These are phyloP conservation scores for Australoheros facetus DNA, from an alignment of 2,797 vertebrate species.

Conservation along the genomic window DNA sequence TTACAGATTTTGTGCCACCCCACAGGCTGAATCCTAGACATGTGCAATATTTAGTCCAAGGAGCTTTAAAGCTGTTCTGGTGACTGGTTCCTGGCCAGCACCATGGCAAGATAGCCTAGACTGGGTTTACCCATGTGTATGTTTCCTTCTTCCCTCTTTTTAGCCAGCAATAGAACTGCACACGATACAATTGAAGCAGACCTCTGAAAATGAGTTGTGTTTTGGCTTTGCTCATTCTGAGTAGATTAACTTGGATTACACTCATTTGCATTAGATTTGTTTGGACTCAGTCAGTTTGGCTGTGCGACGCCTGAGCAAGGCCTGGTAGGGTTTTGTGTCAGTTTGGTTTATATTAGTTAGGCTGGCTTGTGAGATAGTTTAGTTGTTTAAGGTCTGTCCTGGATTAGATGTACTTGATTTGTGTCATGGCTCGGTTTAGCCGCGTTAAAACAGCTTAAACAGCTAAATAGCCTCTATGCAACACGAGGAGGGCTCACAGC, in stretches of 20 bases:
- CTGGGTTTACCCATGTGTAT: conserved; percentile 15
- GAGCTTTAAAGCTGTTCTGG: not conserved
- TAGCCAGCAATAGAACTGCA: not conserved
- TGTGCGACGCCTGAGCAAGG: conserved; percentile 16
- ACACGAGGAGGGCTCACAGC: not conserved
- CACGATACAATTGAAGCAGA: conserved; percentile 19
- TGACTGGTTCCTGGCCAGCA: not conserved
- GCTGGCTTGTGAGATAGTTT: conserved; percentile 19
- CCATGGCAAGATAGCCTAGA: not conserved
- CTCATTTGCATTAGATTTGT: conserved; percentile 59
- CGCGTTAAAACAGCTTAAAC: conserved; percentile 4
- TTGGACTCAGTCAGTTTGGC: conserved; percentile 35
- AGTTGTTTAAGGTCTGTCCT: conserved; percentile 33
- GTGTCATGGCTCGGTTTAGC: conserved; percentile 13
- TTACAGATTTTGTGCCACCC: not conserved
- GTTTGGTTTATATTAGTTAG: conserved; percentile 56
- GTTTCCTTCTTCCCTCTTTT: conserved; percentile 1
- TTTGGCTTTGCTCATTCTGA: conserved; percentile 41
- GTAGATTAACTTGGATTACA: conserved; percentile 59
- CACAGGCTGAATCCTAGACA: not conserved
- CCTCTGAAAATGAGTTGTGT: conserved; percentile 25
- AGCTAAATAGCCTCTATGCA: conserved; percentile 6
- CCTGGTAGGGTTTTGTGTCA: conserved; percentile 23
- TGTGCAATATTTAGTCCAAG: not conserved
- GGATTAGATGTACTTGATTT: conserved; percentile 54